Evolutionary conservation across 1,140 invertebrate genomes (phyloP).

Genomic region (Colletes latitarsis): DNA sequence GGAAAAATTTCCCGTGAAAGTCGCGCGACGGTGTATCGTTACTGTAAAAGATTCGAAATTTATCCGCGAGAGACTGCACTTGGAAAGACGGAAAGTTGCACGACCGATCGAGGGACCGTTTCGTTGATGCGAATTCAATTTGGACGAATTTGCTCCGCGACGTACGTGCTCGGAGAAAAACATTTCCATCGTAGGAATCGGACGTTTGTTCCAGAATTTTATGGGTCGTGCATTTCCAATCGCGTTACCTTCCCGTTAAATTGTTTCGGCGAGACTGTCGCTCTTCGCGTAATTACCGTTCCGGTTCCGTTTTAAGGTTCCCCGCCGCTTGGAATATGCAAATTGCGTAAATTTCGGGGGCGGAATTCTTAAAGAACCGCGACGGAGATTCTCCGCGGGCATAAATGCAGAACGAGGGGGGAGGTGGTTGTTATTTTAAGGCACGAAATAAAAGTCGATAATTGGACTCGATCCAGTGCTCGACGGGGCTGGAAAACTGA

Average conservation of each 20-base stretch:
- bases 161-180: not conserved
- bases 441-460: conserved; percentile 33
- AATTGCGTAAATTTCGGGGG: conserved; percentile 8
- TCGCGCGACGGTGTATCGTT: not conserved
- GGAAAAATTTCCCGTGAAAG: not conserved
- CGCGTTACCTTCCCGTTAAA: not conserved
- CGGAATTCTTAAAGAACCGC: not conserved
- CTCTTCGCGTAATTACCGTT: too few species aligned
- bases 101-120: not conserved
- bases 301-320: not conserved
- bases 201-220: not conserved
- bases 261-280: not conserved
- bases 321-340: not conserved
- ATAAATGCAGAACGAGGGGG: conserved; percentile 6
- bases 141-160: not conserved
- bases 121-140: conserved; percentile 20
- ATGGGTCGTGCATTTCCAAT: not conserved
- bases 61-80: not conserved
- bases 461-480: conserved; percentile 34
- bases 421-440: conserved; percentile 32
- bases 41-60: not conserved
- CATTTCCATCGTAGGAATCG: not conserved
- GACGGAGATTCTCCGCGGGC: too few species aligned
- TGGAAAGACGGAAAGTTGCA: not conserved
- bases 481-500: conserved; percentile 2